phyloP scores from a whole-genome alignment of 2,113 vertebrate genomes.

The Rhea pennata region DNA sequence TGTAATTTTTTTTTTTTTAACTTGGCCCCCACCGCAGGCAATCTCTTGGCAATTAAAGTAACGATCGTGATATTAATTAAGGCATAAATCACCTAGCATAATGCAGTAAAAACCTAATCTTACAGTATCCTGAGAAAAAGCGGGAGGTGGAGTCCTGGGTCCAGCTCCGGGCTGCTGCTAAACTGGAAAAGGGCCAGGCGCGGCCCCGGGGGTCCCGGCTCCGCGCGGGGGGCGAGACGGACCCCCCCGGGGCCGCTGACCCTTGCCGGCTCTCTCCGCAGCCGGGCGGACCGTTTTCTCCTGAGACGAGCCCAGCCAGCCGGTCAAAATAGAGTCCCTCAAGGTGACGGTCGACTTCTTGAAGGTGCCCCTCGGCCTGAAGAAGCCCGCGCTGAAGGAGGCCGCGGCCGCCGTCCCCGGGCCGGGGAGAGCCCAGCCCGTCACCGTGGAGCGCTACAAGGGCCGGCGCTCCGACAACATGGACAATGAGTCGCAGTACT shows the following conservation, averaged over 20 bases:
- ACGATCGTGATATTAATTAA: background rate
- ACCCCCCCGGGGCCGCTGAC: background rate
- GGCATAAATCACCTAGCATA: background rate
- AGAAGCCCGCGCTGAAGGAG: constrained; percentile 79
- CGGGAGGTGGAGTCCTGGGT: rapidly evolving
- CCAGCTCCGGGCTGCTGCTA: rapidly evolving
- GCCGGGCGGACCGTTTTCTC: constrained; percentile 74
- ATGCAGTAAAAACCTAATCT: background rate
- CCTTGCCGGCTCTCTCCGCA: background rate
- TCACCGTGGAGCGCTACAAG: constrained; percentile 76
- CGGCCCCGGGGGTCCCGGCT: too few species aligned
- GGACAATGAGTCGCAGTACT: constrained; percentile 96
- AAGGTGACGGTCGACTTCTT: constrained; percentile 95
- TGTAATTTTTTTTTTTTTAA: background rate
- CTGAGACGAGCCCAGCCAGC: constrained; percentile 66
- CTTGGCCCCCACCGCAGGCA: background rate
- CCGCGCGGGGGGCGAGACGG: too few species aligned
- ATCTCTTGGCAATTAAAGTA: background rate
- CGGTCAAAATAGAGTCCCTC: constrained; percentile 99
- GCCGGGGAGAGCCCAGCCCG: constrained; percentile 64
- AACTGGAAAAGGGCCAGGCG: background rate
- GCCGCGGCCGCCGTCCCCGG: constrained; percentile 72
- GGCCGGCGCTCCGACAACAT: constrained; percentile 83
- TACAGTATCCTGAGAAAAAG: rapidly evolving
- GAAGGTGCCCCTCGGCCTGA: constrained; percentile 90